phyloP scores from a whole-genome alignment of 92 coral and sea anemone species.

The Phenganax marumi region DNA sequence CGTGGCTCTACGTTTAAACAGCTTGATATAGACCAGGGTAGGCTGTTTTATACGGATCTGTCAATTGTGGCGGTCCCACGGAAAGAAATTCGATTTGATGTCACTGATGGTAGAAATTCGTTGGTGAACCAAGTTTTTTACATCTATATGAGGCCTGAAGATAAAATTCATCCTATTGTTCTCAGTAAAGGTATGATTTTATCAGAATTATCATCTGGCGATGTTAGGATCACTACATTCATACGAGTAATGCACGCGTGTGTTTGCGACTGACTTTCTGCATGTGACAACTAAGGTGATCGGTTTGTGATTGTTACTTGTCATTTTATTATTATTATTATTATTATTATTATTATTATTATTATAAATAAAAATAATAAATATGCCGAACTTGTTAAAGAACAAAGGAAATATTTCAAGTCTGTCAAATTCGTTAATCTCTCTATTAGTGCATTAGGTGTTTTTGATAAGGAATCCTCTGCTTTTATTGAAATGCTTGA shows the following conservation, averaged over 20 bases:
- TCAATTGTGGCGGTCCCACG: slow-evolving; percentile 55
- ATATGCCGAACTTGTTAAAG: no score
- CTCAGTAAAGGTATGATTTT: slow-evolving; percentile 55
- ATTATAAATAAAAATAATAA: no score
- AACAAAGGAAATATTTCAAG: no score
- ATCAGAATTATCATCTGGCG: background rate
- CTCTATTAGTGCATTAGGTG: no score
- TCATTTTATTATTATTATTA: no score
- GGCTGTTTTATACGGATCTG: slow-evolving; percentile 68
- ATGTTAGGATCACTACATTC: background rate
- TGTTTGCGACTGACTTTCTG: no score
- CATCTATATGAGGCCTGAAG: slow-evolving; percentile 65
- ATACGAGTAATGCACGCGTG: background rate
- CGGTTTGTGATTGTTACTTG: no score
- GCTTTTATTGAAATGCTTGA: no score
- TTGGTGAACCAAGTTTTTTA: slow-evolving; percentile 77
- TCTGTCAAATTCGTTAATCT: no score
- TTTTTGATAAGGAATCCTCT: no score
- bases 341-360: no score
- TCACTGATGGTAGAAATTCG: slow-evolving; percentile 81
- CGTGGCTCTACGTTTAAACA: slow-evolving; percentile 63
- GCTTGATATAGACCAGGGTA: slow-evolving; percentile 66
- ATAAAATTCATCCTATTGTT: slow-evolving; percentile 77
- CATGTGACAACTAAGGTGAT: no score
- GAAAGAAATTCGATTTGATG: slow-evolving; percentile 72